A percentile compares a stretch with the other conserved stretches of the same genome.
These are phyloP conservation scores for Paratilapia polleni DNA, from an alignment of 2,113 vertebrate genomes.

Conservation along the genomic window DNA sequence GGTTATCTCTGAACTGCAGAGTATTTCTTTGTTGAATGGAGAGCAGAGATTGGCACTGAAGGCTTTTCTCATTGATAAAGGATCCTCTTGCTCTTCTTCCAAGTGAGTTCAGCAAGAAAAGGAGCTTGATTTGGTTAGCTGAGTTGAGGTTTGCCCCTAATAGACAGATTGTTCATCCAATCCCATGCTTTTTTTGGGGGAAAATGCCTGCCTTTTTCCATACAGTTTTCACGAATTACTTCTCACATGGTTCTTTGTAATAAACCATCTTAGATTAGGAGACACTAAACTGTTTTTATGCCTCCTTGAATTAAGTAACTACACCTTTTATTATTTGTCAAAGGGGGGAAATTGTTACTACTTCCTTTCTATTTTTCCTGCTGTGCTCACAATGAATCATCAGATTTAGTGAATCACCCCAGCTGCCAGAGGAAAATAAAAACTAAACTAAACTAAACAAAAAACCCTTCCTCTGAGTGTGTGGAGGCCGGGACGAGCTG, in stretches of 20 bases:
- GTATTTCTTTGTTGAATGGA: too few relatives aligned
- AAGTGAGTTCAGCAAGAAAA: too few relatives aligned
- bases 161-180: too few relatives aligned
- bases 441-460: neutral
- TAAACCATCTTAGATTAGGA: neutral
- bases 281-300: neutral
- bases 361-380: neutral
- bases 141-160: too few relatives aligned
- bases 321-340: slow-evolving; percentile 1
- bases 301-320: neutral
- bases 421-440: neutral
- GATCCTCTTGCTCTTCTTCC: too few relatives aligned
- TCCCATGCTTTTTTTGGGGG: too few relatives aligned
- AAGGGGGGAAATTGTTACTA: neutral
- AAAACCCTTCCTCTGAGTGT: neutral
- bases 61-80: too few relatives aligned
- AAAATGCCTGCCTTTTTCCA: too few relatives aligned
- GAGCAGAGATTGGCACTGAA: too few relatives aligned
- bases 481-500: slow-evolving; percentile 35
- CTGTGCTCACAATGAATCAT: slow-evolving; percentile 25
- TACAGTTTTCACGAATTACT: too few relatives aligned
- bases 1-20: too few relatives aligned
- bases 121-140: too few relatives aligned
- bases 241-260: neutral
- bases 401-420: slow-evolving; percentile 14